phyloP scores from a whole-genome alignment of 2,113 vertebrate species.

The Hippocampus zosterae region DNA sequence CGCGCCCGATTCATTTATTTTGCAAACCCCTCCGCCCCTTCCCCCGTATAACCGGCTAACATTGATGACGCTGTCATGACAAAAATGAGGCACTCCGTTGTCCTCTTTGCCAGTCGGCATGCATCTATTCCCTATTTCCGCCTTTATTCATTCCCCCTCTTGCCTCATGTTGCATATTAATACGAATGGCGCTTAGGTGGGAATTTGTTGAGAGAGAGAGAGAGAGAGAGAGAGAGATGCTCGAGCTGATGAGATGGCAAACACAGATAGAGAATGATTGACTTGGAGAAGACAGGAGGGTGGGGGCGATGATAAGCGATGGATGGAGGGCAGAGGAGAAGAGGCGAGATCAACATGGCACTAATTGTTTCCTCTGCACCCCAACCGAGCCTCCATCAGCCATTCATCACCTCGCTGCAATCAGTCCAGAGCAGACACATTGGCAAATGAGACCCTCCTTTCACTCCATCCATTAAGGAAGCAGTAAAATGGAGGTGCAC shows the following conservation, averaged over 20 bases:
- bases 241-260: conserved; percentile 22
- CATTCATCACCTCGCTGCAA: conserved; percentile 68
- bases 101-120: conserved; percentile 32
- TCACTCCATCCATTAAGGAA: conserved; percentile 49
- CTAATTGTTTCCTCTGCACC: conserved; percentile 72
- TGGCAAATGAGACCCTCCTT: conserved; percentile 64
- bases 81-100: conserved; percentile 45
- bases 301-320: conserved; percentile 27
- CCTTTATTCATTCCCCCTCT: conserved; percentile 42
- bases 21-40: conserved; percentile 1
- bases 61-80: conserved; percentile 49
- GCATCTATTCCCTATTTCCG: conserved; percentile 37
- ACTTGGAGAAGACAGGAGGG: conserved; percentile 20
- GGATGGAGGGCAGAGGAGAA: conserved; percentile 36
- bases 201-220: conserved; percentile 23
- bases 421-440: conserved; percentile 56
- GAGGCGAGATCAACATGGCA: conserved; percentile 62
- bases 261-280: conserved; percentile 31
- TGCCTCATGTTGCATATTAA: conserved; percentile 45
- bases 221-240: neutral
- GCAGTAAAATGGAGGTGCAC: conserved; percentile 43
- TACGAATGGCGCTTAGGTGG: conserved; percentile 48
- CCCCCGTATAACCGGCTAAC: conserved; percentile 29
- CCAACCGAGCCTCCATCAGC: conserved; percentile 47
- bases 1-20: conserved; percentile 11